These are phyloP conservation scores for Epinephelus awoara DNA, from an alignment of 2,797 vertebrate species.

Conservation along the genomic window DNA sequence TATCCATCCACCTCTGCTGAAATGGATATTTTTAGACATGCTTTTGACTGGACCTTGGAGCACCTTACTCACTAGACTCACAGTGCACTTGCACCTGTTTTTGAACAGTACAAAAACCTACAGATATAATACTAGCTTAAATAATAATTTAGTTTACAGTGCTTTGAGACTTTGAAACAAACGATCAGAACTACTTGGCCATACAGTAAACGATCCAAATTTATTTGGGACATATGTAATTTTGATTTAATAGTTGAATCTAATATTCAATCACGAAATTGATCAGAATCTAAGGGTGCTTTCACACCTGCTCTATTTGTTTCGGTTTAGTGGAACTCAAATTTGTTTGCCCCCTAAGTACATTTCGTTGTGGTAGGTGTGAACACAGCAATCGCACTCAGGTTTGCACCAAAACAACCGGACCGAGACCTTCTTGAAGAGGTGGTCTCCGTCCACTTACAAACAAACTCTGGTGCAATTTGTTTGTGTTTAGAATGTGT, in stretches of 20 bases:
- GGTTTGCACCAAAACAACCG: too few species aligned
- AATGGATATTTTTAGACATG: conserved; percentile 7
- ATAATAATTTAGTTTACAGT: neutral
- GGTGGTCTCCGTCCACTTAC: too few species aligned
- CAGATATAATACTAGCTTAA: neutral
- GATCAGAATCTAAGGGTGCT: neutral
- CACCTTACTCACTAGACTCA: neutral
- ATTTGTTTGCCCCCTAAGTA: too few species aligned
- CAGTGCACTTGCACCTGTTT: neutral
- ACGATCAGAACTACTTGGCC: neutral
- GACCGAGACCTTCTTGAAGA: too few species aligned
- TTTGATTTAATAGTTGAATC: neutral
- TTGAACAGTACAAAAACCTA: neutral
- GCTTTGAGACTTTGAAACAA: neutral
- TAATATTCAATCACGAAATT: neutral
- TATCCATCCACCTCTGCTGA: neutral
- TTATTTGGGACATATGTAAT: neutral
- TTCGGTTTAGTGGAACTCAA: too few species aligned
- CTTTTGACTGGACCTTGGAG: neutral
- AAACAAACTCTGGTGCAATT: too few species aligned
- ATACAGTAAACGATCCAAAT: neutral
- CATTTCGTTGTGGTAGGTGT: too few species aligned
- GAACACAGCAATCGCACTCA: too few species aligned
- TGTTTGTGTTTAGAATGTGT: too few species aligned
- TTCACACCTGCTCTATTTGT: too few species aligned